Percentiles rank a stretch among this genome's conserved stretches.
Evolutionary conservation across 2,888 invertebrate genomes (phyloP).

Genomic region (Thera obeliscata): DNA sequence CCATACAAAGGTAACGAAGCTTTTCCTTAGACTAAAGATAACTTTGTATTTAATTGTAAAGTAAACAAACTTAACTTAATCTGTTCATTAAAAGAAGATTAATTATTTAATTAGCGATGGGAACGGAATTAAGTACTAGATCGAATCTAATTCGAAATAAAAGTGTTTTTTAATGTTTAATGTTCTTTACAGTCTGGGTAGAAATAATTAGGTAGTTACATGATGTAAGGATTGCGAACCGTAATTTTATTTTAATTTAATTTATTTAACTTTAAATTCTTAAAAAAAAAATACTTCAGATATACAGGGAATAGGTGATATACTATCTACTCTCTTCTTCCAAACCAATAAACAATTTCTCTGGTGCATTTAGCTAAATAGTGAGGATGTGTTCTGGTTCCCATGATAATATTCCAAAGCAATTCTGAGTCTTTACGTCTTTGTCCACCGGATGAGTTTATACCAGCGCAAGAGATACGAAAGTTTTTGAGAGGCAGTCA

Average conservation of each 20-base stretch:
- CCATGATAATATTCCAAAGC: conserved; percentile 12
- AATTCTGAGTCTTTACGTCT: conserved; percentile 7
- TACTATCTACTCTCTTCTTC: no score
- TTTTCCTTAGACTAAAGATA: conserved; percentile 14
- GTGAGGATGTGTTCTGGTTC: conserved; percentile 1
- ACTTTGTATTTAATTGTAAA: background rate
- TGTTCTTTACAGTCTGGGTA: no score
- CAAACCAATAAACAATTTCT: background rate
- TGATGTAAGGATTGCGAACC: no score
- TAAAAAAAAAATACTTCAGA: no score
- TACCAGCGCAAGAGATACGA: background rate
- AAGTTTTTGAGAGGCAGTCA: background rate
- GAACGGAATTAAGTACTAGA: no score
- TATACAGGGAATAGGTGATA: no score
- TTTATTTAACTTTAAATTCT: no score
- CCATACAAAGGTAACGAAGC: conserved; percentile 16
- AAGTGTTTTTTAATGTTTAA: background rate
- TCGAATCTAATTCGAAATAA: background rate
- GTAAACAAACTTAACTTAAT: conserved; percentile 10
- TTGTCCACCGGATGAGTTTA: conserved; percentile 16
- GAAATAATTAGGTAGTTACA: no score
- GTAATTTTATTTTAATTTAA: no score
- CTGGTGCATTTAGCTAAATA: background rate
- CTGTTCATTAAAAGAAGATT: conserved; percentile 15
- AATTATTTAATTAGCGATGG: conserved; percentile 8